phyloP scores from a whole-genome alignment of 2,888 invertebrate genomes.

The Apeira syringaria region DNA sequence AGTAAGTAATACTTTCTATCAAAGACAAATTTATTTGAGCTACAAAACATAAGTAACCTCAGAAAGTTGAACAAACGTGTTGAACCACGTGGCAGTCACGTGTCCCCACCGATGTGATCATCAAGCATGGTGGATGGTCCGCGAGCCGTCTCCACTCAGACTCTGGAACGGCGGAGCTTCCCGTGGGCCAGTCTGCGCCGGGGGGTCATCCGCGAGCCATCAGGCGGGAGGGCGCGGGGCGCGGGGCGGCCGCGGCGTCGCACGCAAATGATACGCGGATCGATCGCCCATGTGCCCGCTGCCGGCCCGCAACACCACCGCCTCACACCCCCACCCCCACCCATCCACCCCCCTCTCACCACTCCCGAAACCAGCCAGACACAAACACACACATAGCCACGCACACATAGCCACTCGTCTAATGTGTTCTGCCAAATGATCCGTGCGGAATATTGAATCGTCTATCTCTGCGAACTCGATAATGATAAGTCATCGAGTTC shows the following conservation, averaged over 20 bases:
- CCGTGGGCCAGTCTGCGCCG: conserved; percentile 17
- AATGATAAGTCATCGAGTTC: conserved; percentile 16
- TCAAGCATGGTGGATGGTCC: conserved; percentile 1
- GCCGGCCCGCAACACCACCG: conserved; percentile 51
- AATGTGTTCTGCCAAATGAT: conserved; percentile 80
- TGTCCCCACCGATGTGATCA: conserved; percentile 1
- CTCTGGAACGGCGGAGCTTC: neutral
- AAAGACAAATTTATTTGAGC: too few species aligned
- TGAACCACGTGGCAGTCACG: conserved; percentile 5
- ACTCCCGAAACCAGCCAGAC: conserved; percentile 45
- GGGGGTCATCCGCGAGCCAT: conserved; percentile 48
- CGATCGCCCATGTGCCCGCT: conserved; percentile 67
- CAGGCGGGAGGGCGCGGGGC: conserved; percentile 43
- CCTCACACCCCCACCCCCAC: conserved; percentile 28
- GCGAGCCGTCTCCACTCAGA: conserved; percentile 17
- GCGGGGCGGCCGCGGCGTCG: too few species aligned
- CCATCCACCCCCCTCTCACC: conserved; percentile 36
- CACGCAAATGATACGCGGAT: conserved; percentile 80
- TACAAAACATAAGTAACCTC: too few species aligned
- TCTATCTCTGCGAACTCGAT: conserved; percentile 30
- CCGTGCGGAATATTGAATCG: conserved; percentile 65
- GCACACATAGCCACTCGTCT: conserved; percentile 58
- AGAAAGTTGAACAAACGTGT: neutral
- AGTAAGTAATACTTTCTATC: too few species aligned
- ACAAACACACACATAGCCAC: conserved; percentile 61